A percentile compares a stretch with the other conserved stretches of the same genome.
Evolutionary conservation across 2,113 vertebrate species (phyloP).

Genomic region (Mesocricetus auratus): DNA sequence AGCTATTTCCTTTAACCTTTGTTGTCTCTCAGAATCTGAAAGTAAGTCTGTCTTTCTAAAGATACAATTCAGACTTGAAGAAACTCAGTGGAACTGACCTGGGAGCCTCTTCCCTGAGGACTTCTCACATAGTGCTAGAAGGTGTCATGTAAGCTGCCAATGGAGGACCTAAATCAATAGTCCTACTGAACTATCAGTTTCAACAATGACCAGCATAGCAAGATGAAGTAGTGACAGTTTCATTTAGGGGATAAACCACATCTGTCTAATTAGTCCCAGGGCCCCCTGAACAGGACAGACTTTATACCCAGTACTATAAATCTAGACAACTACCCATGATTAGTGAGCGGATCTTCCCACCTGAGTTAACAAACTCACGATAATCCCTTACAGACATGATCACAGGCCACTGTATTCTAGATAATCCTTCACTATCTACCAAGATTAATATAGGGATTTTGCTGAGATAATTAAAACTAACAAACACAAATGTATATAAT

Average conservation of each 20-base stretch:
- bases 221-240: neutral
- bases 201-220: neutral
- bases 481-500: neutral
- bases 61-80: neutral
- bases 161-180: neutral
- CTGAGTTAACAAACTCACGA: neutral
- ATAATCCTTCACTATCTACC: neutral
- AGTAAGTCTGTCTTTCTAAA: neutral
- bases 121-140: neutral
- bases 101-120: neutral
- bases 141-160: neutral
- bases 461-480: neutral
- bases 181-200: neutral
- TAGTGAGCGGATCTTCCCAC: neutral
- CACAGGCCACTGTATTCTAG: neutral
- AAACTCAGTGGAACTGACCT: neutral
- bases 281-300: neutral
- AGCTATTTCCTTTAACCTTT: neutral
- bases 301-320: neutral
- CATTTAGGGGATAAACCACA: neutral
- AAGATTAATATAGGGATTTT: neutral
- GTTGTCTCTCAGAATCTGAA: neutral
- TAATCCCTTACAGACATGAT: neutral
- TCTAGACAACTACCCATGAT: neutral
- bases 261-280: neutral